Evolutionary conservation across 2,113 vertebrate genomes (phyloP).

Genomic region (Marcusenius ussheri): DNA sequence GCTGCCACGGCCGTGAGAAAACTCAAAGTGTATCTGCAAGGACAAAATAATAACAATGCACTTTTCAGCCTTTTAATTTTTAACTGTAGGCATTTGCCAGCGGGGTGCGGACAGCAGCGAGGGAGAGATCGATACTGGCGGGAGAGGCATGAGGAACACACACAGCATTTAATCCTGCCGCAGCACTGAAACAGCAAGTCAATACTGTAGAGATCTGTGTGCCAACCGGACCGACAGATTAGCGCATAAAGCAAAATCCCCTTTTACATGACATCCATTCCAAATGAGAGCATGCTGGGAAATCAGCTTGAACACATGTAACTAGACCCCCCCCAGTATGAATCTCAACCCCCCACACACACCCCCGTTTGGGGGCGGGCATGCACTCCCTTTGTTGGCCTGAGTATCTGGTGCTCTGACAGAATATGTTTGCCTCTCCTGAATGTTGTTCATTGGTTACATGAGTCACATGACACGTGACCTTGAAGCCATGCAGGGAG

Average conservation of each 20-base stretch:
- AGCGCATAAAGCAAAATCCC: background rate
- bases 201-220: background rate
- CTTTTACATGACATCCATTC: background rate
- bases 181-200: background rate
- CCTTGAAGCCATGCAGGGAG: background rate
- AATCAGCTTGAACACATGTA: background rate
- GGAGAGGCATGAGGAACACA: background rate
- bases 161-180: background rate
- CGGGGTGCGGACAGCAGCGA: background rate
- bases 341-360: background rate
- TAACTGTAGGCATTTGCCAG: constrained; percentile 1
- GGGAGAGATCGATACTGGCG: background rate
- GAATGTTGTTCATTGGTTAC: background rate
- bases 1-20: background rate
- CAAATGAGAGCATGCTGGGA: background rate
- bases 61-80: background rate
- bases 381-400: background rate
- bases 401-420: background rate
- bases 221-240: background rate
- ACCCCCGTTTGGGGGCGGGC: no score
- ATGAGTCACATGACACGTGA: background rate
- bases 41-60: constrained; percentile 1
- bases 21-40: background rate
- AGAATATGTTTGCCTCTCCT: background rate
- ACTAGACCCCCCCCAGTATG: background rate